Base-by-base conservation (phyloP, 2,797 vertebrate genomes). In the Gila robusta region DNA sequence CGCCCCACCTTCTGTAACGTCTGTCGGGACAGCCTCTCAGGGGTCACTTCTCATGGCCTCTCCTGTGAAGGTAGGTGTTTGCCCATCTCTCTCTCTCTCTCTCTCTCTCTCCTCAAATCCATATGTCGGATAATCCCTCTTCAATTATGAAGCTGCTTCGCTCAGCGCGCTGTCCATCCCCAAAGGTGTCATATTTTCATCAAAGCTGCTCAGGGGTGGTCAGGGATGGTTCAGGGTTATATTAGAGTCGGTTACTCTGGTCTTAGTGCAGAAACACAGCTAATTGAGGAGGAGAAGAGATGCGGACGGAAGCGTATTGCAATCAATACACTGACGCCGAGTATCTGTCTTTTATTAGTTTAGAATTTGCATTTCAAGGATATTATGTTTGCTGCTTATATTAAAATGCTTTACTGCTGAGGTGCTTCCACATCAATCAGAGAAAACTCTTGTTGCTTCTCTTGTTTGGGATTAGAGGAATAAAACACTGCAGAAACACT, bases 1-100 rank as follows among this genome's bases (percentile, higher is more conserved):
- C 96, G 98, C 86, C 98, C 98, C 85, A 99, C 98, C 92, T 99
- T 99, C 93, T 99, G 98, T 89, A 99, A 99, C n/a, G 98, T 99
- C 89, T 99, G 98, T 90, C 96, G 98, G 92, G 98, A 99, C 91
- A 99, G 97, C 91, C 96, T 99, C 79, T 99, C 98, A 21, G 98
- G 98, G 92, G 98, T 99, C 93, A 99, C 98, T 39, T 99, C 98
- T 87, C 98, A 99, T 3, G 98, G 98, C 93, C 97, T 99, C 90
- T 99, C 98, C 79, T 99, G 98, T 41, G 98, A 99, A 98, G 98
- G 98, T 99, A 96, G 91, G 93, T 77, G 56, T 82, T 19, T 52
- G 17, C 9, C 79, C 8, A 44, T 37, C 5, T 70, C n/a, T 77
- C 32, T 66, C 62, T 41, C 9, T 41, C 39, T 41, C 41, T 35